phyloP scores from a whole-genome alignment of 2,113 vertebrate species.

The Ctenomys sociabilis region DNA sequence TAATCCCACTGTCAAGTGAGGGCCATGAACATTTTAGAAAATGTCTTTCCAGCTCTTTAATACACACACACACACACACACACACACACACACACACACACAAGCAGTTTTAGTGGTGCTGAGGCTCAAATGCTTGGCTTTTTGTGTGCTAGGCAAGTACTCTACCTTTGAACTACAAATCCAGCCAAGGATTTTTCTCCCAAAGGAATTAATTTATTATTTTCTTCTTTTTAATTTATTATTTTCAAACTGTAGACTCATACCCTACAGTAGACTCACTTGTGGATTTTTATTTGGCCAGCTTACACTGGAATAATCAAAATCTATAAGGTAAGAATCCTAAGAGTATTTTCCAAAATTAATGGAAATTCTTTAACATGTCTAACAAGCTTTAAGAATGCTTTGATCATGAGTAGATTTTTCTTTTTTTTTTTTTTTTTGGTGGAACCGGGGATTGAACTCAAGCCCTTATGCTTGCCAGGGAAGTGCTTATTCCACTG shows the following conservation, averaged over 20 bases:
- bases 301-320: neutral
- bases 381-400: neutral
- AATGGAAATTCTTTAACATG: neutral
- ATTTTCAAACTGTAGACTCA: conserved; percentile 18
- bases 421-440: too few species aligned
- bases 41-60: neutral
- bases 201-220: neutral
- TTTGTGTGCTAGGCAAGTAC: neutral
- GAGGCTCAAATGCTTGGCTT: neutral
- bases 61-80: neutral
- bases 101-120: neutral
- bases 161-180: neutral
- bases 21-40: neutral
- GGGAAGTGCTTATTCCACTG: too few species aligned
- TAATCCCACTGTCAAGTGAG: neutral
- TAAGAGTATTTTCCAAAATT: neutral
- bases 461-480: too few species aligned
- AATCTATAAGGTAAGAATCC: neutral
- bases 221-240: neutral
- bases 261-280: neutral
- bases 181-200: neutral
- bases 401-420: neutral
- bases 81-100: neutral
- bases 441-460: too few species aligned
- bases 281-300: neutral